Evolutionary conservation across 2,888 invertebrate species (phyloP).

Genomic region (Cephus sareptanus): DNA sequence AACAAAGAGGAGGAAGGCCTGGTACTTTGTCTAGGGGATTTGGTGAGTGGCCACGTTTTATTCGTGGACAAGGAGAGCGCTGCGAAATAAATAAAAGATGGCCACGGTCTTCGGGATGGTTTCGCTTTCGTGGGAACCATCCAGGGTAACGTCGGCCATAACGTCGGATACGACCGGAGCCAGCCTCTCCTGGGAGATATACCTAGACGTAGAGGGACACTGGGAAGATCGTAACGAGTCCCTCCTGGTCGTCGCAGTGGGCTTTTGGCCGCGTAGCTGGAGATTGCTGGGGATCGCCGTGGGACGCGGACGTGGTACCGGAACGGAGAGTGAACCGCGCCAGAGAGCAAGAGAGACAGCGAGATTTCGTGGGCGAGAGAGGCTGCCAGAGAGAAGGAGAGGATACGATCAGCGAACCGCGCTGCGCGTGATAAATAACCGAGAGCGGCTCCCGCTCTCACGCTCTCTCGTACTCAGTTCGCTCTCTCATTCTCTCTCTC

Average conservation of each 20-base stretch:
- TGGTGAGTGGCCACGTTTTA: background rate
- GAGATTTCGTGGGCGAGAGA: constrained; percentile 8
- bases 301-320: constrained; percentile 27
- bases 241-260: constrained; percentile 36
- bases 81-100: constrained; percentile 3
- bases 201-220: constrained; percentile 28
- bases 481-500: constrained; percentile 16
- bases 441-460: constrained; percentile 34
- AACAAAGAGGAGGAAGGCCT: constrained; percentile 12
- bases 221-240: constrained; percentile 44
- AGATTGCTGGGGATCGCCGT: constrained; percentile 22
- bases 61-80: background rate
- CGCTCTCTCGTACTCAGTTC: constrained; percentile 24
- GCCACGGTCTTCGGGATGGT: constrained; percentile 8
- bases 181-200: constrained; percentile 16
- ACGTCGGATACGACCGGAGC: constrained; percentile 15
- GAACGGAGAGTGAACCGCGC: background rate
- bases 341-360: constrained; percentile 6
- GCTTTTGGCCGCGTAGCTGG: constrained; percentile 32
- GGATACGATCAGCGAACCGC: constrained; percentile 45
- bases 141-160: background rate
- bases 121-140: constrained; percentile 1
- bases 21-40: background rate
- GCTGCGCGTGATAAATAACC: constrained; percentile 51
- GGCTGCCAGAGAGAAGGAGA: constrained; percentile 20